A percentile compares a stretch with the other conserved stretches of the same genome.
Conservation (phyloP, 2,888 invertebrate species). For the Pristionchus arcanus region DNA sequence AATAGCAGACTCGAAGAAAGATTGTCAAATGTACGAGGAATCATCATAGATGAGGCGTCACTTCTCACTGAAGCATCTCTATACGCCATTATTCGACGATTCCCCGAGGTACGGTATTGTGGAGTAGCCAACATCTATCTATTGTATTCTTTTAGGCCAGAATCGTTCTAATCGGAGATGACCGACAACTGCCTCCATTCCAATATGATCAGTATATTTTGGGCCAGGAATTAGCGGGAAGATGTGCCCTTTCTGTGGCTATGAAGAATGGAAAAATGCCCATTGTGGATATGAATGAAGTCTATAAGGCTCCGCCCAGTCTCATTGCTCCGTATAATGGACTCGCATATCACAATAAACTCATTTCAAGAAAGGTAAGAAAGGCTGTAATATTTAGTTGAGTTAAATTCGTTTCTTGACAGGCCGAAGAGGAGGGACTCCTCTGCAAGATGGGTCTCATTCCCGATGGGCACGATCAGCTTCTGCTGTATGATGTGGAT, state of each 20-base stretch:
- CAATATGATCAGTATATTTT: neutral
- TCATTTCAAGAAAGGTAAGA: slow-evolving; percentile 10
- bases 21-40: neutral
- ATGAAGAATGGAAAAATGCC: neutral
- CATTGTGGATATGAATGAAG: neutral
- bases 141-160: too few species aligned
- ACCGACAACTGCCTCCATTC: slow-evolving; percentile 20
- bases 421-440: neutral
- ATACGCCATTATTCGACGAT: slow-evolving; percentile 8
- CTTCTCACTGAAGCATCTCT: slow-evolving; percentile 8
- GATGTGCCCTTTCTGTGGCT: neutral
- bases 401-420: neutral
- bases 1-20: too few species aligned
- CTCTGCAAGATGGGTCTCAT: neutral
- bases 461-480: too few species aligned
- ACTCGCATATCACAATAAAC: neutral
- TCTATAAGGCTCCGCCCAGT: neutral
- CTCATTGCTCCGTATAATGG: neutral
- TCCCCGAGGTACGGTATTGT: neutral
- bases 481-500: too few species aligned
- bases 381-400: neutral
- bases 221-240: slow-evolving; percentile 16
- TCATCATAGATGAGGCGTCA: slow-evolving; percentile 38
- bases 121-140: too few species aligned
- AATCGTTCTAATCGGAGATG: slow-evolving; percentile 32